These are phyloP conservation scores for Ondatra zibethicus DNA, from an alignment of 2,113 vertebrate genomes.

Conservation along the genomic window DNA sequence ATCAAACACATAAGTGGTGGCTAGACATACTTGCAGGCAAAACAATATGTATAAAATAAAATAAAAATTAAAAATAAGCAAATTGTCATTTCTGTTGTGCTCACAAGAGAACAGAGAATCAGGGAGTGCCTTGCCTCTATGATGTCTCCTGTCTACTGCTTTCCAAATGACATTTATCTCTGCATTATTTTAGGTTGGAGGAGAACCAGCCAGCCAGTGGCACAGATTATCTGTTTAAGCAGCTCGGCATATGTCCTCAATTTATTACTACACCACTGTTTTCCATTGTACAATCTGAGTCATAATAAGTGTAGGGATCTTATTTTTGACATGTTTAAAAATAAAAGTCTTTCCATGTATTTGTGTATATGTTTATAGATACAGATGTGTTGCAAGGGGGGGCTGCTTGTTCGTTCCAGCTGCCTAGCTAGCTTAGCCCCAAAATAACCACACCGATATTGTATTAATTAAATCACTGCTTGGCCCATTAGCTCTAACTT, in stretches of 20 bases:
- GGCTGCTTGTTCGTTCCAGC: no score
- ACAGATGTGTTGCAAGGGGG: no score
- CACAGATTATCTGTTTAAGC: not conserved
- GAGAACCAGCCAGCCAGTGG: not conserved
- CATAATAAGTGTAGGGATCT: not conserved
- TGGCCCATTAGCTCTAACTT: no score
- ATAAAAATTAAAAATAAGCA: not conserved
- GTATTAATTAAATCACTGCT: no score
- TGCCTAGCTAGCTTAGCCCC: no score
- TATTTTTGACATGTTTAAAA: constrained; percentile 34
- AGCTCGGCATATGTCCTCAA: not conserved
- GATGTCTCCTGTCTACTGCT: not conserved
- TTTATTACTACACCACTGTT: not conserved
- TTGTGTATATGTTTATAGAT: not conserved
- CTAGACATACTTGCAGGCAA: not conserved
- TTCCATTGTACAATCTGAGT: not conserved
- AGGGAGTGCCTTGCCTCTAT: not conserved
- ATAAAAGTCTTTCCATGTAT: not conserved
- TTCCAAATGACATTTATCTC: not conserved
- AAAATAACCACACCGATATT: no score
- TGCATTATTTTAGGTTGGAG: not conserved
- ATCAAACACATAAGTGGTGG: not conserved
- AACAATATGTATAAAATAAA: not conserved
- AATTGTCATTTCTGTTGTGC: no score
- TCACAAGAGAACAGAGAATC: not conserved